These are phyloP conservation scores for Drosophila azteca DNA, from an alignment of 1,140 invertebrate species.

Conservation along the genomic window DNA sequence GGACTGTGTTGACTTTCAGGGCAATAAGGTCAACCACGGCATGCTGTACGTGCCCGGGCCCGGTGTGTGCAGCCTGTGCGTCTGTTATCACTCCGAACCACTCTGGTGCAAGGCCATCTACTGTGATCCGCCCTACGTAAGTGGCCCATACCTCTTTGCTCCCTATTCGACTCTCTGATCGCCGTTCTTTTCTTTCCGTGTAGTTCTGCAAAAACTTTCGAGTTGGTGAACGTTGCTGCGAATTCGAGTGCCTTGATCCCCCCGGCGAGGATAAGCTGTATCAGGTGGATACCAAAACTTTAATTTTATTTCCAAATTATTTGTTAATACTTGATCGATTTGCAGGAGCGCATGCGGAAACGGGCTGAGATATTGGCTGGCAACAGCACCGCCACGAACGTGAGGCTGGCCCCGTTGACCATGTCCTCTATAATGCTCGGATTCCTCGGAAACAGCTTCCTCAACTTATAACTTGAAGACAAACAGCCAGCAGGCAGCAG, in stretches of 20 bases:
- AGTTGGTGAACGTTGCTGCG: constrained; percentile 90
- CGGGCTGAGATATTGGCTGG: constrained; percentile 85
- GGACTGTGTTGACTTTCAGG: constrained; percentile 92
- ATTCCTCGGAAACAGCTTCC: constrained; percentile 70
- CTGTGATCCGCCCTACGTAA: constrained; percentile 92
- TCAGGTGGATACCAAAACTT: constrained; percentile 23
- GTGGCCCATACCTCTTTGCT: constrained; percentile 62
- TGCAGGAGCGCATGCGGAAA: constrained; percentile 84
- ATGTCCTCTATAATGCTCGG: constrained; percentile 80
- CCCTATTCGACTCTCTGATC: not conserved
- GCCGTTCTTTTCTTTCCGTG: constrained; percentile 16
- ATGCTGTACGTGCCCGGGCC: constrained; percentile 92
- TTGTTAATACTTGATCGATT: not conserved
- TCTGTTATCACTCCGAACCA: constrained; percentile 92
- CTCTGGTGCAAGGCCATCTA: constrained; percentile 94
- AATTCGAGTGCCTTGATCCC: constrained; percentile 90
- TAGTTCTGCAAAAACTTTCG: constrained; percentile 91
- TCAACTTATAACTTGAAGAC: constrained; percentile 81
- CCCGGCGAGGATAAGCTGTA: constrained; percentile 87
- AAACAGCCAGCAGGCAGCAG: constrained; percentile 37
- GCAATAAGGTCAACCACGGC: constrained; percentile 89
- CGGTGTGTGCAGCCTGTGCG: constrained; percentile 93
- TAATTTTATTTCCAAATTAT: not conserved
- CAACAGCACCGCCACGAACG: constrained; percentile 84
- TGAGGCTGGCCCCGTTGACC: constrained; percentile 65